These are phyloP conservation scores for Antigone vipio DNA, from an alignment of 2,113 vertebrate genomes.

Conservation along the genomic window DNA sequence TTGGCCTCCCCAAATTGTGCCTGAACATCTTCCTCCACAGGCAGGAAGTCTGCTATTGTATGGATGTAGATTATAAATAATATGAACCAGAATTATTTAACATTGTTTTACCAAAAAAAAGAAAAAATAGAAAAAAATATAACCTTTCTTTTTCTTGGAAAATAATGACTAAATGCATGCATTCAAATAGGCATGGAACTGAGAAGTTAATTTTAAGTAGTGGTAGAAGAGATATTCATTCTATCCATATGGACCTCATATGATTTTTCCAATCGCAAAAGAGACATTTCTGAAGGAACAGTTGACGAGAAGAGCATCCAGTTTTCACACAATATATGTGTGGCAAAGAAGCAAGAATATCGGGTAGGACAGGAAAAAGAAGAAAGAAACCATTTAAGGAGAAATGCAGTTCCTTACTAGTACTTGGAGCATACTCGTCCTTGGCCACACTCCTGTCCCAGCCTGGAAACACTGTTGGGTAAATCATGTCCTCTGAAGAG, in stretches of 20 bases:
- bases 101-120: background rate
- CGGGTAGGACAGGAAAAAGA: background rate
- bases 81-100: fast-evolving
- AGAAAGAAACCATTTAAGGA: background rate
- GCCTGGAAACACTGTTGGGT: conserved; percentile 21
- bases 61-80: background rate
- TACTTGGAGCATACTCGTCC: background rate
- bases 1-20: background rate
- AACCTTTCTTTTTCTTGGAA: background rate
- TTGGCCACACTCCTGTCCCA: conserved; percentile 12
- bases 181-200: background rate
- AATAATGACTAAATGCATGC: background rate
- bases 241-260: fast-evolving
- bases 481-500: background rate
- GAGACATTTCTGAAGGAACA: background rate
- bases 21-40: background rate
- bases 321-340: background rate
- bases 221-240: background rate
- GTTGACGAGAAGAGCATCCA: background rate
- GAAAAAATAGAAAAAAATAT: background rate
- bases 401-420: conserved; percentile 21
- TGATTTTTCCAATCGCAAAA: background rate
- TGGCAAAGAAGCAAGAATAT: background rate
- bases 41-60: background rate
- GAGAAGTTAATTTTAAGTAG: background rate